phyloP scores from a whole-genome alignment of 2,113 vertebrate species.

The pig (Sus scrofa) region DNA sequence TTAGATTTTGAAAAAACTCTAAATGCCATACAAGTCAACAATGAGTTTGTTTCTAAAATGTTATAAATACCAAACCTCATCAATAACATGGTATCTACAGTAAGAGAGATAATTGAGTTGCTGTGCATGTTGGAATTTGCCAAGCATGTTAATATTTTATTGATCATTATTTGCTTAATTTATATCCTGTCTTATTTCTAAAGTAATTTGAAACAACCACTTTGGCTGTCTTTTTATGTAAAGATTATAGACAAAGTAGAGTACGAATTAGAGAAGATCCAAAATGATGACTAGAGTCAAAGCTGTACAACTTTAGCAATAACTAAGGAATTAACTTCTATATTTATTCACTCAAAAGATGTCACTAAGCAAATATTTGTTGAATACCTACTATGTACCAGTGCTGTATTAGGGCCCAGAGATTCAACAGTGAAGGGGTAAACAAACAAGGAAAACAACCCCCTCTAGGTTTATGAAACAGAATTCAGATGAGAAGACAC shows the following conservation, averaged over 20 bases:
- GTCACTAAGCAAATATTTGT: background rate
- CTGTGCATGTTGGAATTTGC: background rate
- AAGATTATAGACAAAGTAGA: background rate
- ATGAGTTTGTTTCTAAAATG: background rate
- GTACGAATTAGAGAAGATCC: background rate
- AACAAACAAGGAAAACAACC: background rate
- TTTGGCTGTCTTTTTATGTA: background rate
- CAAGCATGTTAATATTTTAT: background rate
- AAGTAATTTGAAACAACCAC: background rate
- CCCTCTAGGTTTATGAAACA: background rate
- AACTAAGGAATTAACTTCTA: background rate
- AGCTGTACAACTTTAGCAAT: background rate
- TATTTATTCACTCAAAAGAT: background rate
- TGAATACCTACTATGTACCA: background rate
- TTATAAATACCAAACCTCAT: background rate
- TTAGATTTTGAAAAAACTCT: background rate
- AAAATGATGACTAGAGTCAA: background rate
- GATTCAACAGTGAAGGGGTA: background rate
- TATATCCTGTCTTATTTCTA: background rate
- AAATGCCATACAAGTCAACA: background rate
- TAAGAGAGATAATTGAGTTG: background rate
- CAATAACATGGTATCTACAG: background rate
- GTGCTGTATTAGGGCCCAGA: background rate
- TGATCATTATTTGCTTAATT: slow-evolving; percentile 12
- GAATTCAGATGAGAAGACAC: background rate